Evolutionary conservation across 2,888 invertebrate species (phyloP).

Genomic region (Parelbella ahira): DNA sequence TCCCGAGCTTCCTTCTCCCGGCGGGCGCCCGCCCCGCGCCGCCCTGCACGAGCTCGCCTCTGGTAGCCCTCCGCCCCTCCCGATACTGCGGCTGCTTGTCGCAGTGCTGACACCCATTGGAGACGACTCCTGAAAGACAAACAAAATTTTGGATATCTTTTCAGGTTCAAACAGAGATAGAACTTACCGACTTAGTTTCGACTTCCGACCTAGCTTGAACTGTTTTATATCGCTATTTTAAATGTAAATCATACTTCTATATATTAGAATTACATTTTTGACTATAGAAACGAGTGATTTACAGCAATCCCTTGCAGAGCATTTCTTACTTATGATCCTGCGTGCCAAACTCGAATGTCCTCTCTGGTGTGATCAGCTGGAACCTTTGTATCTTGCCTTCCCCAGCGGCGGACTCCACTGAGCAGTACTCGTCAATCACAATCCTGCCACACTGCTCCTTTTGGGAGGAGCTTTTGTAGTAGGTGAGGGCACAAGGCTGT

Average conservation of each 20-base stretch:
- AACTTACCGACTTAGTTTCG: too few relatives aligned
- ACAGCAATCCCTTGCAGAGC: too few relatives aligned
- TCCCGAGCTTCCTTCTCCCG: conserved; percentile 81
- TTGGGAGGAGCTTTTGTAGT: conserved; percentile 85
- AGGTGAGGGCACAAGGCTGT: conserved; percentile 85
- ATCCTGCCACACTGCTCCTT: conserved; percentile 86
- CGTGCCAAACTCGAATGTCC: conserved; percentile 86
- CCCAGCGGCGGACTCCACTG: conserved; percentile 82
- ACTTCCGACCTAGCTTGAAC: too few relatives aligned
- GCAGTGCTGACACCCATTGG: conserved; percentile 88
- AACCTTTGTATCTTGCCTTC: conserved; percentile 82
- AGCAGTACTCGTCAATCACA: conserved; percentile 82
- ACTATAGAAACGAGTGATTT: too few relatives aligned
- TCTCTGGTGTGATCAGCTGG: conserved; percentile 84
- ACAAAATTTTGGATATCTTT: background rate
- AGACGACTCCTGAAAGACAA: conserved; percentile 78
- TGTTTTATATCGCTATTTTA: too few relatives aligned
- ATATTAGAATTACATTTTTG: too few relatives aligned
- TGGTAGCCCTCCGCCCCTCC: conserved; percentile 86
- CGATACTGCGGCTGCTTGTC: conserved; percentile 85
- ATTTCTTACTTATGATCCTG: conserved; percentile 84
- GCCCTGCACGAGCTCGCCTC: conserved; percentile 74
- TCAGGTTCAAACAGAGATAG: too few relatives aligned
- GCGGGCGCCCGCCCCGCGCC: conserved; percentile 76
- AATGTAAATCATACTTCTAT: too few relatives aligned